Evolutionary conservation across 2,797 vertebrate species (phyloP).

Genomic region (Enteromius trimaculatus): DNA sequence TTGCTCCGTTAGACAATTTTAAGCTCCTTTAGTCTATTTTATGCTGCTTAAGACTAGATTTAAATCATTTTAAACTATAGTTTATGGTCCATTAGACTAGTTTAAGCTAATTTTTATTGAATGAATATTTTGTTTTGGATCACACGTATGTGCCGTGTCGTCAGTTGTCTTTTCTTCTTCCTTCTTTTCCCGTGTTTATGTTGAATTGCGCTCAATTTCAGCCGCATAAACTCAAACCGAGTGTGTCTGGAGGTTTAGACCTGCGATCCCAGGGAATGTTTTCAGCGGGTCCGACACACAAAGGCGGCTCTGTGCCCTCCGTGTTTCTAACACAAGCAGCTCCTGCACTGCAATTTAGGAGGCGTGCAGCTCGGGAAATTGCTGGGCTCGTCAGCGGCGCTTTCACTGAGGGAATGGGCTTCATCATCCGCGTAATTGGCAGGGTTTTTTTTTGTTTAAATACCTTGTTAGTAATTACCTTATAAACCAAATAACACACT

Average conservation of each 20-base stretch:
- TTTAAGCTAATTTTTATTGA: background rate
- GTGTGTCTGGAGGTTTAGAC: background rate
- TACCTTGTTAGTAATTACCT: slow-evolving; percentile 96
- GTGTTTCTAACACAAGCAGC: slow-evolving; percentile 82
- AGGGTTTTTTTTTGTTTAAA: slow-evolving; percentile 80
- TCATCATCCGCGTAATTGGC: slow-evolving; percentile 93
- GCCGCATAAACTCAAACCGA: background rate
- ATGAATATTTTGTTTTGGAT: background rate
- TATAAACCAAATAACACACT: slow-evolving; percentile 91
- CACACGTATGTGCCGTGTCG: background rate
- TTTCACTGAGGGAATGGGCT: slow-evolving; percentile 94
- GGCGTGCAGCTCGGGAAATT: slow-evolving; percentile 95
- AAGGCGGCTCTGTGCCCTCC: slow-evolving; percentile 87
- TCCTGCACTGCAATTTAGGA: slow-evolving; percentile 94
- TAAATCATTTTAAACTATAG: too few species aligned
- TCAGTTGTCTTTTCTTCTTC: background rate
- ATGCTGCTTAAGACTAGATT: background rate
- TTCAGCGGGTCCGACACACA: slow-evolving; percentile 72
- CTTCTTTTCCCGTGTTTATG: background rate
- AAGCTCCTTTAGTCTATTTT: background rate
- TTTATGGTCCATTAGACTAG: background rate
- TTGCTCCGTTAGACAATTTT: background rate
- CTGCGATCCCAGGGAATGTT: background rate
- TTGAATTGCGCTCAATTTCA: slow-evolving; percentile 19
- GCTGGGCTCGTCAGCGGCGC: slow-evolving; percentile 88